Evolutionary conservation across 1,140 invertebrate species (phyloP).

Genomic region (Apis florea): DNA sequence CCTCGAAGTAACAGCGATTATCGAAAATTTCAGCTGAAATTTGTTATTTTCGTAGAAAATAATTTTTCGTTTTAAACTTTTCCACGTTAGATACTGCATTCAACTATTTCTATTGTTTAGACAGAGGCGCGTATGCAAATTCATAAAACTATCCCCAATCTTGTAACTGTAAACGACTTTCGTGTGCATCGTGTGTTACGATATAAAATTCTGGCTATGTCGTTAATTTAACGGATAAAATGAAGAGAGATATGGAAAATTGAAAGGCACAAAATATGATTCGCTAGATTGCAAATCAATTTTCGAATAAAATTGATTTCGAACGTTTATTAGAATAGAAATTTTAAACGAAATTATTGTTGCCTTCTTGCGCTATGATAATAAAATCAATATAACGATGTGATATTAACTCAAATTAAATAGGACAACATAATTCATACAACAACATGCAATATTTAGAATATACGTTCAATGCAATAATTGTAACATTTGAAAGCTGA

Average conservation of each 20-base stretch:
- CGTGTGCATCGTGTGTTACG: not conserved
- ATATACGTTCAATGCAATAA: no score
- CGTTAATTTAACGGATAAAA: not conserved
- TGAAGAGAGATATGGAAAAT: not conserved
- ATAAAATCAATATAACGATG: no score
- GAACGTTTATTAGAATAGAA: no score
- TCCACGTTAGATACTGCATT: not conserved
- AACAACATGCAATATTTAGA: no score
- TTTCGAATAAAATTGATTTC: no score
- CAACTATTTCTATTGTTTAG: not conserved
- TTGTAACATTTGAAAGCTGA: no score
- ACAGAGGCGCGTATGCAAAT: slow-evolving; percentile 8
- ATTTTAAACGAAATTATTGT: no score
- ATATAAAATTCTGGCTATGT: not conserved
- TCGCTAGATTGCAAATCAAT: no score
- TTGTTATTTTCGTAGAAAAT: not conserved
- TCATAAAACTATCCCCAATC: not conserved
- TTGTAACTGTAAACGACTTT: not conserved
- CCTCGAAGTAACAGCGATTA: not conserved
- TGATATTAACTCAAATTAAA: no score
- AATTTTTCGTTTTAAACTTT: not conserved
- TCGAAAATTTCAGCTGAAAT: not conserved
- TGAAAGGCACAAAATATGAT: no score
- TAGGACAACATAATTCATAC: no score
- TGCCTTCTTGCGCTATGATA: no score